phyloP scores from a whole-genome alignment of 2,113 vertebrate genomes.

The Origma solitaria region DNA sequence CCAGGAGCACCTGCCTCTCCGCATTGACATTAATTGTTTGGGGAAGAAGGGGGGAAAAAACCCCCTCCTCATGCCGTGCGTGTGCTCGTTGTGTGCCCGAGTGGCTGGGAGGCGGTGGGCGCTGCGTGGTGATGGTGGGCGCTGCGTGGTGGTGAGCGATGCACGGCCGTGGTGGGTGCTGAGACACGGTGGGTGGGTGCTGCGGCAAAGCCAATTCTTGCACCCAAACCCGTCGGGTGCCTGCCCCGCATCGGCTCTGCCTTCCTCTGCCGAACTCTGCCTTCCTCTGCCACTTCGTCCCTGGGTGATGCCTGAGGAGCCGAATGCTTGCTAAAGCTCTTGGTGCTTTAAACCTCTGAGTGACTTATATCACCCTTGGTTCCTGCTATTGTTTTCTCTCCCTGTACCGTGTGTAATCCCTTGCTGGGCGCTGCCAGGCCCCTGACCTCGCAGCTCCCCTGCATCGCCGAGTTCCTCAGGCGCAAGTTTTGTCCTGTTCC shows the following conservation, averaged over 20 bases:
- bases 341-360: background rate
- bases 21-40: conserved; percentile 39
- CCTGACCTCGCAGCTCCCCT: background rate
- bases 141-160: background rate
- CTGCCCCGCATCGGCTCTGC: background rate
- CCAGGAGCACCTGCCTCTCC: conserved; percentile 66
- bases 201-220: background rate
- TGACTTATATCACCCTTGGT: background rate
- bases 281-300: rapidly evolving
- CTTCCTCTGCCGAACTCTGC: rapidly evolving
- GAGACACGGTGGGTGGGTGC: background rate
- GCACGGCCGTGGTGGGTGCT: background rate
- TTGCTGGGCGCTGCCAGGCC: background rate
- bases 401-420: background rate
- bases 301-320: background rate
- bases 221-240: background rate
- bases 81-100: background rate
- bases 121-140: background rate
- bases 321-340: background rate
- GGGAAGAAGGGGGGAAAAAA: background rate
- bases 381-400: conserved; percentile 14
- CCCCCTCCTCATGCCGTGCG: background rate
- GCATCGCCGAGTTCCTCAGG: background rate
- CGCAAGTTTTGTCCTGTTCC: conserved; percentile 48
- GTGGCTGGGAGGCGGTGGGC: background rate